phyloP scores from a whole-genome alignment of 2,888 invertebrate species.

The Macroteleia sp. region DNA sequence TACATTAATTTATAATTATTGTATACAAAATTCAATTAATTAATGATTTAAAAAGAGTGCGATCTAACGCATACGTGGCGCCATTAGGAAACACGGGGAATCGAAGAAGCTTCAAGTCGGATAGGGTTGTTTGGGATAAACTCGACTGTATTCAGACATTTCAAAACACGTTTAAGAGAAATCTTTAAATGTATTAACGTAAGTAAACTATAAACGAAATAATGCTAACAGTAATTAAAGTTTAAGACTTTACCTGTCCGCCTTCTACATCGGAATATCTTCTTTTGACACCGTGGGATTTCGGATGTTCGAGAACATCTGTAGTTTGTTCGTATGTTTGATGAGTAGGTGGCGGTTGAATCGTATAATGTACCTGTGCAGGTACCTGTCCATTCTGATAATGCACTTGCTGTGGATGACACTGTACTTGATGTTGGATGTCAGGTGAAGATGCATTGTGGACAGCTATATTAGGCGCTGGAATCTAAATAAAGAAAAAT shows the following conservation, averaged over 20 bases:
- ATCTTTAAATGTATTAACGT: no score
- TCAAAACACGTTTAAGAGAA: no score
- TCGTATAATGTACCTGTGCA: slow-evolving; percentile 78
- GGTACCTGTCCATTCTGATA: slow-evolving; percentile 82
- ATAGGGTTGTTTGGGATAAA: no score
- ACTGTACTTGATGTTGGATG: slow-evolving; percentile 79
- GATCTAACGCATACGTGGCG: no score
- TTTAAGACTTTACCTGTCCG: slow-evolving; percentile 79
- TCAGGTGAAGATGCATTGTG: slow-evolving; percentile 77
- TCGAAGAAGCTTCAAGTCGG: no score
- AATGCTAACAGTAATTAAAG: no score
- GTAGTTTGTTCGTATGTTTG: slow-evolving; percentile 77
- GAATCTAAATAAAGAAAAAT: neutral
- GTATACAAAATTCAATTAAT: no score
- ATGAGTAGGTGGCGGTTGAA: slow-evolving; percentile 76
- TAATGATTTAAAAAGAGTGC: no score
- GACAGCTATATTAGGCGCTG: slow-evolving; percentile 70
- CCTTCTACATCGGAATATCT: slow-evolving; percentile 81
- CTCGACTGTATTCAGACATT: no score
- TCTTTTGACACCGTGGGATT: slow-evolving; percentile 80
- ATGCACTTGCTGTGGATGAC: slow-evolving; percentile 80
- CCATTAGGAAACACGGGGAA: no score
- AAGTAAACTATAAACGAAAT: no score
- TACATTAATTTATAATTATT: no score
- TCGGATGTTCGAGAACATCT: slow-evolving; percentile 78